A percentile compares a stretch with the other conserved stretches of the same genome.
These are phyloP conservation scores for Caenorhabditis becei DNA, from an alignment of 2,888 invertebrate species.

Conservation along the genomic window DNA sequence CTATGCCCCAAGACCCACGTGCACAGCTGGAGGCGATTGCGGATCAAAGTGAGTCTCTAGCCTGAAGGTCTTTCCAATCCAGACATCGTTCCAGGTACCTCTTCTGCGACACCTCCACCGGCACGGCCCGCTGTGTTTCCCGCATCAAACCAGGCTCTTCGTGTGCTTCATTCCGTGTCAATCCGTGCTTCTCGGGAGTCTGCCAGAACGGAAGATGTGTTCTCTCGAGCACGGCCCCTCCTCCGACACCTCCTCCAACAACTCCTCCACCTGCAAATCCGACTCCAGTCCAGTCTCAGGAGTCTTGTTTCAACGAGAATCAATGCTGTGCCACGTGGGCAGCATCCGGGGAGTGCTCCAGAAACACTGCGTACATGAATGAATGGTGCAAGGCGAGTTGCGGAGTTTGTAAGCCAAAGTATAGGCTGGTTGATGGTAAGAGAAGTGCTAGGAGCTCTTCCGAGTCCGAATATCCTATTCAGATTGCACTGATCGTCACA, in stretches of 20 bases:
- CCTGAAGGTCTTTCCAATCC: background rate
- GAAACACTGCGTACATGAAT: constrained; percentile 76
- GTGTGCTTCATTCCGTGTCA: constrained; percentile 70
- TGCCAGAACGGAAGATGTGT: constrained; percentile 75
- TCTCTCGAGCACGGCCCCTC: constrained; percentile 44
- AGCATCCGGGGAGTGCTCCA: constrained; percentile 71
- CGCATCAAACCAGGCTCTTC: constrained; percentile 74
- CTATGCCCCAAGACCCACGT: constrained; percentile 76
- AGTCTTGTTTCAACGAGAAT: constrained; percentile 78
- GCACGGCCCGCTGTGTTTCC: constrained; percentile 73
- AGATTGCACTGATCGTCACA: constrained; percentile 78
- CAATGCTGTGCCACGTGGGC: constrained; percentile 77
- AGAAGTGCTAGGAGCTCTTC: background rate
- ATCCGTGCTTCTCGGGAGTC: constrained; percentile 74
- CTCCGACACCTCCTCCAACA: constrained; percentile 49
- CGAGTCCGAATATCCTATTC: too few relatives aligned
- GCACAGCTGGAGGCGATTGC: constrained; percentile 65
- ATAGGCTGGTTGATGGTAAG: constrained; percentile 56
- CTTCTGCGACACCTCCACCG: constrained; percentile 77
- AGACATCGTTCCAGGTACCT: constrained; percentile 64
- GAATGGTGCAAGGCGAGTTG: constrained; percentile 78
- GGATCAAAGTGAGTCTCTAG: constrained; percentile 59
- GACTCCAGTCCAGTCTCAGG: constrained; percentile 58
- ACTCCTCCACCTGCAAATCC: constrained; percentile 51
- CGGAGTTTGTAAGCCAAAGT: constrained; percentile 66